These are phyloP conservation scores for Eumerus sabulonum DNA, from an alignment of 2,888 invertebrate species.

Conservation along the genomic window DNA sequence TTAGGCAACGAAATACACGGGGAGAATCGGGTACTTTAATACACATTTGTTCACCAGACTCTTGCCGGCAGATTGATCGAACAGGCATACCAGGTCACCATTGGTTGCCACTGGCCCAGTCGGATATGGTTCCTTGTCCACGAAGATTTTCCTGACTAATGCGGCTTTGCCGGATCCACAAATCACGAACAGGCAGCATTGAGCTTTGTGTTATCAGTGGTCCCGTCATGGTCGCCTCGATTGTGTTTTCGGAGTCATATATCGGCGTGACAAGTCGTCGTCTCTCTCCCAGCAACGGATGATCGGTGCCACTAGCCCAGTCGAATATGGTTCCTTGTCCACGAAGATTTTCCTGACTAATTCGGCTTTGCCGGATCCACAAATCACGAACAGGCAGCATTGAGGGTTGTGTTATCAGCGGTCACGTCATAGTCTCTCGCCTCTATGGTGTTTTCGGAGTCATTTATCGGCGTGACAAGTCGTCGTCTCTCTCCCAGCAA, in stretches of 20 bases:
- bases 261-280: conserved; percentile 88
- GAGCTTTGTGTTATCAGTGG: conserved; percentile 93
- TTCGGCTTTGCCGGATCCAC: conserved; percentile 92
- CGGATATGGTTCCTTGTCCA: conserved; percentile 88
- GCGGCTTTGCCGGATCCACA: conserved; percentile 92
- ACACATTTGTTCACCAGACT: background rate
- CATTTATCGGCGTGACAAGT: conserved; percentile 90
- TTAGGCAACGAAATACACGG: too few relatives aligned
- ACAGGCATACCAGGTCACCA: conserved; percentile 85
- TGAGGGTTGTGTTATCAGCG: conserved; percentile 92
- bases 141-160: conserved; percentile 90
- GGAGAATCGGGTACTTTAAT: too few relatives aligned
- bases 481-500: too few relatives aligned
- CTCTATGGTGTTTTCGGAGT: conserved; percentile 98
- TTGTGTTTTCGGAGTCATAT: conserved; percentile 97
- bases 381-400: conserved; percentile 90
- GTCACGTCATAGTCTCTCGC: conserved; percentile 95
- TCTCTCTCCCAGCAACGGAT: conserved; percentile 82
- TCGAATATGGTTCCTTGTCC: conserved; percentile 88
- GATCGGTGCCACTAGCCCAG: conserved; percentile 85
- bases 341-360: conserved; percentile 90
- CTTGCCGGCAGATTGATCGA: conserved; percentile 81
- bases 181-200: conserved; percentile 89
- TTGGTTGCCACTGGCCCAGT: conserved; percentile 84
- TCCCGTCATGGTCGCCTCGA: conserved; percentile 93